phyloP scores from a whole-genome alignment of 2,797 vertebrate genomes.

The Crax fasciolata region DNA sequence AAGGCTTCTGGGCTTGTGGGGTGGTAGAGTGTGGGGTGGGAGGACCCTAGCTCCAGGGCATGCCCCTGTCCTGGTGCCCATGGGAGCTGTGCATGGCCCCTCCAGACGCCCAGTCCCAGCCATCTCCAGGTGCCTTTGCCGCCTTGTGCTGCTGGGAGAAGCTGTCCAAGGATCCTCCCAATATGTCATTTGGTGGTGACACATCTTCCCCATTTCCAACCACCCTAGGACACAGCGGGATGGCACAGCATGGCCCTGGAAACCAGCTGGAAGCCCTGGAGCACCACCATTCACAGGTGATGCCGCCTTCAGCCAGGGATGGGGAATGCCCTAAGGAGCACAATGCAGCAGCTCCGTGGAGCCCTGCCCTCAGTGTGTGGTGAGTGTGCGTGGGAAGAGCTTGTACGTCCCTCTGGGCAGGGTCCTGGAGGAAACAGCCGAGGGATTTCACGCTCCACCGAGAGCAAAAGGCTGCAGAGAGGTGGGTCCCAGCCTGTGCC shows the following conservation, averaged over 20 bases:
- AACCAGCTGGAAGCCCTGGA: not conserved
- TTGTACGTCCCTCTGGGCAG: not conserved
- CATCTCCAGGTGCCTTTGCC: not conserved
- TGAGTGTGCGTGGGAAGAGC: not conserved
- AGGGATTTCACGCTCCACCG: not conserved
- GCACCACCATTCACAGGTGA: accelerated
- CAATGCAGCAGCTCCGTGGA: accelerated
- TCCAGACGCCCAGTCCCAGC: not conserved
- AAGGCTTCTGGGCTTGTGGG: not conserved
- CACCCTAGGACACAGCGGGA: not conserved
- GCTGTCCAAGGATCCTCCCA: not conserved
- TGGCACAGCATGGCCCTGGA: not conserved
- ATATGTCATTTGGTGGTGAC: not conserved
- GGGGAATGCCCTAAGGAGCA: not conserved
- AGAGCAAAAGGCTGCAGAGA: constrained; percentile 12
- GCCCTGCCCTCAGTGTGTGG: not conserved
- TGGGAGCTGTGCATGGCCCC: not conserved
- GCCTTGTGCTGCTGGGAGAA: not conserved
- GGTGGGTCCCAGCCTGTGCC: accelerated
- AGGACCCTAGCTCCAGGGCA: not conserved
- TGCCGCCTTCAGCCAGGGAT: not conserved
- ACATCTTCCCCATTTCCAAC: not conserved
- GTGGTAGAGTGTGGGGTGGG: not conserved
- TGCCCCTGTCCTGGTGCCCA: not conserved
- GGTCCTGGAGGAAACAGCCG: not conserved